Conservation (phyloP, 2,797 vertebrate species). For the Rhinoraja longicauda region DNA sequence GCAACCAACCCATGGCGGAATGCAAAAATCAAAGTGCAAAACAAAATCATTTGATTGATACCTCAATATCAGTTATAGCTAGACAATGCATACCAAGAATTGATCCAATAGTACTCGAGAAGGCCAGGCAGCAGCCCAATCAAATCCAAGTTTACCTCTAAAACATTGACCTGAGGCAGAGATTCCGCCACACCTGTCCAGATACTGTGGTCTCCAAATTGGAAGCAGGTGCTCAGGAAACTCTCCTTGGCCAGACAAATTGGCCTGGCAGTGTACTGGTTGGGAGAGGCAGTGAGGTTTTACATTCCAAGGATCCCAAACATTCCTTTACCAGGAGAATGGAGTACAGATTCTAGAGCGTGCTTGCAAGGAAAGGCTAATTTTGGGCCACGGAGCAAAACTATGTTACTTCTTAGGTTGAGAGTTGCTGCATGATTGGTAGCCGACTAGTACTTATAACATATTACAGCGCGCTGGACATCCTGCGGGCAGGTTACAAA, state of each 20-base stretch:
- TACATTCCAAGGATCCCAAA: background rate
- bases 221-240: background rate
- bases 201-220: background rate
- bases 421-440: background rate
- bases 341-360: background rate
- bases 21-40: conserved; percentile 19
- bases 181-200: background rate
- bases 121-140: background rate
- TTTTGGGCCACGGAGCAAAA: background rate
- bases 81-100: background rate
- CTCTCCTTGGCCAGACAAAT: background rate
- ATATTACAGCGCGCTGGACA: background rate
- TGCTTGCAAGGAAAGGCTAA: background rate
- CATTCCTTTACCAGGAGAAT: background rate
- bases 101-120: background rate
- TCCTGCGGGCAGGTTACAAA: background rate
- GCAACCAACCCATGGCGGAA: background rate
- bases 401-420: background rate
- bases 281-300: background rate
- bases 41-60: background rate
- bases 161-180: background rate
- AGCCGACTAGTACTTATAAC: background rate
- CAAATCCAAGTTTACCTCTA: background rate
- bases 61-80: background rate
- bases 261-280: background rate